phyloP scores from a whole-genome alignment of 2,797 vertebrate genomes.

The Nannoperca obscura region DNA sequence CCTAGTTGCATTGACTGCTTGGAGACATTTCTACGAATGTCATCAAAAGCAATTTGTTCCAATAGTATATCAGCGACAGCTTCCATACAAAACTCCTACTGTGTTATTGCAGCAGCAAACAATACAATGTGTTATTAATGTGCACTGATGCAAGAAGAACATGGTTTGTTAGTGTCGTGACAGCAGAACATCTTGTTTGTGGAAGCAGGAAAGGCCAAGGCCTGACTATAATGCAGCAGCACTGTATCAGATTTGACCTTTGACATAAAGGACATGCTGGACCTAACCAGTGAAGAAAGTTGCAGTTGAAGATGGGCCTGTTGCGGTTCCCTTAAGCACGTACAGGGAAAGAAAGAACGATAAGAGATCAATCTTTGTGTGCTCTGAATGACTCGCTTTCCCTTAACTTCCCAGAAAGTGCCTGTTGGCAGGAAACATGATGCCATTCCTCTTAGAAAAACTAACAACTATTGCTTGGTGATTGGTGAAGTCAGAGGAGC shows the following conservation, averaged over 20 bases:
- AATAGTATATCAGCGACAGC: conserved; percentile 46
- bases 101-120: conserved; percentile 60
- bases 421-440: conserved; percentile 48
- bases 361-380: conserved; percentile 20
- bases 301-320: conserved; percentile 15
- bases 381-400: conserved; percentile 14
- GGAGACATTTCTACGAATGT: conserved; percentile 59
- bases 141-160: conserved; percentile 36
- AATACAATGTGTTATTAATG: conserved; percentile 22
- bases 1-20: conserved; percentile 43
- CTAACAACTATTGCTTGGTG: conserved; percentile 29
- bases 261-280: conserved; percentile 22
- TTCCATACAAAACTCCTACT: conserved; percentile 56
- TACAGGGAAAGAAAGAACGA: conserved; percentile 10
- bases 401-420: conserved; percentile 36
- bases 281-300: conserved; percentile 3
- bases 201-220: conserved; percentile 1
- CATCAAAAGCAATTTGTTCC: conserved; percentile 63
- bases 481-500: neutral
- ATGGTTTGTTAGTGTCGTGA: conserved; percentile 50
- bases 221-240: conserved; percentile 12
- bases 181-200: conserved; percentile 14
- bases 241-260: conserved; percentile 38
- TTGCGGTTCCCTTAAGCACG: conserved; percentile 15
- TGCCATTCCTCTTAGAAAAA: neutral